Evolutionary conservation across 2,888 invertebrate genomes (phyloP), one percentile per base, ranked within the genome.

Genomic region (Sipha maydis): DNA sequence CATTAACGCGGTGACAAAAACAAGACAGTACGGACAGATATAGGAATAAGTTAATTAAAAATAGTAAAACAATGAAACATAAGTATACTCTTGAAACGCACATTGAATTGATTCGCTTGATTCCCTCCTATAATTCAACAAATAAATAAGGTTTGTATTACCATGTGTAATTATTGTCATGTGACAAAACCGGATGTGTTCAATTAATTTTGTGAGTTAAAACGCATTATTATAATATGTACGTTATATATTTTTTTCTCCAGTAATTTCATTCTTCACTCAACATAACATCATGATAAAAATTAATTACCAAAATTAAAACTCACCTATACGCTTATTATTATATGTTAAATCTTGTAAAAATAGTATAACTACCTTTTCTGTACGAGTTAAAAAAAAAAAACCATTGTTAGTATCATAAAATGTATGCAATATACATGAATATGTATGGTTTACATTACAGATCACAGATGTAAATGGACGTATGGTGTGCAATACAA

Each of bases 41-140:
- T 41, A 28, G n/a, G 38, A 67, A 19, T 67, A 38, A 41, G 48
- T 41, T 69, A 61, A 80, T 80, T 34, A 61, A 56, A 34, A 25
- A 31, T 25, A 25, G 19, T 34, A 25, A 79, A 71, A 71, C 25
- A 25, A 28, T 71, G 11, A 31, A 71, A 71, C 67, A 28, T 71
- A 9, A 38, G 61, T n/a, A 25, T 25, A 61, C 34, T 38, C 14
- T n/a, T n/a, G 34, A 61, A 79, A 61, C 14, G n/a, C 56, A n/a
- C n/a, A 61, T 61, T 34, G n/a, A 79, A 61, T 79, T n/a, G 79
- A 79, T 79, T 38, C 79, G n/a, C 5, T 79, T 38, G 38, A n/a
- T 79, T 61, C 38, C n/a, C n/a, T n/a, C 19, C 8, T 9, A 48
- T 48, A 38, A 28, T 31, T 61, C 21, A 54, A 34, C 14, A 80